phyloP scores from a whole-genome alignment of 92 coral and sea anemone genomes.

The Phymanthus crucifer region DNA sequence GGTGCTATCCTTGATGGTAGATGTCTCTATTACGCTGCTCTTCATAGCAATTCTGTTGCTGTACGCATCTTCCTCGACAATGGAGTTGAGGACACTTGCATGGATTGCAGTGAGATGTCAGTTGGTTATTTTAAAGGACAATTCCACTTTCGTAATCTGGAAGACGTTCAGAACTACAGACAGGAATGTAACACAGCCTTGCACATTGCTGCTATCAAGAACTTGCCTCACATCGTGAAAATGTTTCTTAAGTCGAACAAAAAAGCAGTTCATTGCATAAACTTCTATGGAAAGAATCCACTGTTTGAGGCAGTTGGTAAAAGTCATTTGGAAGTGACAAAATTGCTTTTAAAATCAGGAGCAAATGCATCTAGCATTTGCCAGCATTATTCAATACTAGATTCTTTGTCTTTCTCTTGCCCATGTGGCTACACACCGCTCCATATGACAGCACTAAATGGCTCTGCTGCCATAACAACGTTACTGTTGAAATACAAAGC shows the following conservation, averaged over 20 bases:
- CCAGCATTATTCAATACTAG: not conserved
- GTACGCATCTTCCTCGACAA: constrained; percentile 51
- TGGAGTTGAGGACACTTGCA: constrained; percentile 58
- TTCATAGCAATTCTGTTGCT: constrained; percentile 43
- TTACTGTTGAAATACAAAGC: constrained; percentile 49
- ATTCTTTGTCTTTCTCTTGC: not conserved
- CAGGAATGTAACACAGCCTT: constrained; percentile 75
- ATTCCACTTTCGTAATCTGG: not conserved
- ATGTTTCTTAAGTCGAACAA: constrained; percentile 27
- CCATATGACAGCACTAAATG: constrained; percentile 51
- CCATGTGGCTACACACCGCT: constrained; percentile 39
- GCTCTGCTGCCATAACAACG: constrained; percentile 18
- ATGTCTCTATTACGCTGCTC: constrained; percentile 72
- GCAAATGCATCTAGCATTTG: constrained; percentile 10
- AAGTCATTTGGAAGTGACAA: constrained; percentile 31
- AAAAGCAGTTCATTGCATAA: constrained; percentile 41
- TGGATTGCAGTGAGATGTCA: constrained; percentile 43
- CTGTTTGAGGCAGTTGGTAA: constrained; percentile 61
- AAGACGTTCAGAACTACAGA: constrained; percentile 42
- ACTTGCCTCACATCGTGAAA: constrained; percentile 35
- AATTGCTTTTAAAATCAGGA: constrained; percentile 26
- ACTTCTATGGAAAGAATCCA: constrained; percentile 66
- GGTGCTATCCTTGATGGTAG: constrained; percentile 46
- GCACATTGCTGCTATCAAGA: constrained; percentile 64
- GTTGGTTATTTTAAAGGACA: not conserved